Evolutionary conservation across 1,140 invertebrate species (phyloP).

Genomic region (Platyscapa corneri): DNA sequence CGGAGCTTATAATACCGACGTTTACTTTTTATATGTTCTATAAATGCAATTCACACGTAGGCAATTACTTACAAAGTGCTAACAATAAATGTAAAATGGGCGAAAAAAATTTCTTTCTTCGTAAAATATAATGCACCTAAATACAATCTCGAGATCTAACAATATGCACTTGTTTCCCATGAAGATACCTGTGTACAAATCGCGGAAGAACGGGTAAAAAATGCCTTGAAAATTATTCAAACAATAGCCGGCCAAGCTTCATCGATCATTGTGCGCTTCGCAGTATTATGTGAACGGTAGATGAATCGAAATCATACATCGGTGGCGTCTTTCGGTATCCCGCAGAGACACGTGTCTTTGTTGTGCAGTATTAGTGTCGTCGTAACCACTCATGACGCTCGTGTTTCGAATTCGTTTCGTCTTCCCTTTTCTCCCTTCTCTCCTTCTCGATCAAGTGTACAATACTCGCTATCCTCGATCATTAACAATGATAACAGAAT

Average conservation of each 20-base stretch:
- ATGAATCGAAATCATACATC: conserved; percentile 10
- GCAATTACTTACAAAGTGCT: background rate
- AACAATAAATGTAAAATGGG: background rate
- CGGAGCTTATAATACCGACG: background rate
- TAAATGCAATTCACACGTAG: background rate
- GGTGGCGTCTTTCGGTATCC: background rate
- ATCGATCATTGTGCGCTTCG: conserved; percentile 25
- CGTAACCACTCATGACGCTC: conserved; percentile 18
- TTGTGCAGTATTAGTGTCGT: conserved; percentile 15
- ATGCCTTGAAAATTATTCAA: background rate
- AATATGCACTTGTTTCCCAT: conserved; percentile 15
- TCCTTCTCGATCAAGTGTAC: background rate
- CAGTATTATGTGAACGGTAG: background rate
- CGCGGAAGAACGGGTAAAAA: conserved; percentile 11
- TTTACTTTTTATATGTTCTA: background rate
- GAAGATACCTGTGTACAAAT: background rate
- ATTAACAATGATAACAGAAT: background rate
- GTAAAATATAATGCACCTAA: background rate
- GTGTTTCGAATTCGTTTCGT: conserved; percentile 19
- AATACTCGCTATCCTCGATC: background rate
- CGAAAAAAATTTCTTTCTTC: background rate
- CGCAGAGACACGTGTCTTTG: conserved; percentile 16
- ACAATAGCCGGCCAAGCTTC: background rate
- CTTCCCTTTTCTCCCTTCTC: background rate
- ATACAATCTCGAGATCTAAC: background rate